A percentile compares a stretch with the other conserved stretches of the same genome.
Conservation (phyloP, 2,113 vertebrate genomes). For the Sclerurus mexicanus region DNA sequence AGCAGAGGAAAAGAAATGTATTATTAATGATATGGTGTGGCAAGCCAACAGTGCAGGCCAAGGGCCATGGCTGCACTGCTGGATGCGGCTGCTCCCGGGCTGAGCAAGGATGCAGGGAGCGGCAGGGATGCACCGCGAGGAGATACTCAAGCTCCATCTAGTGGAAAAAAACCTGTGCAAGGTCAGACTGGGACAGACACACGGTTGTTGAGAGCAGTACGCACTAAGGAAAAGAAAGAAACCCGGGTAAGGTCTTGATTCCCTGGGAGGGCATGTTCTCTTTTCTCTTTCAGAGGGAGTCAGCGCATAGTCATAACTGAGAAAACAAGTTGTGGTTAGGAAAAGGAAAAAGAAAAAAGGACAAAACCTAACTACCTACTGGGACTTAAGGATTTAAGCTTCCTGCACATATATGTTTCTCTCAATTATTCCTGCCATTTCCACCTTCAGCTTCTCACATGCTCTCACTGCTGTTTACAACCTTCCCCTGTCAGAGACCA, state of each 20-base stretch:
- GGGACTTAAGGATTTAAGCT: not conserved
- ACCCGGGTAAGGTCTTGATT: accelerated
- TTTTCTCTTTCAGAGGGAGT: not conserved
- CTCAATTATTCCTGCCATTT: not conserved
- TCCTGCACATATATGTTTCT: not conserved
- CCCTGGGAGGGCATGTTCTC: not conserved
- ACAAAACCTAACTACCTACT: not conserved
- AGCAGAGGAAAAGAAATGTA: not conserved
- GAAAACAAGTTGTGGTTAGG: not conserved
- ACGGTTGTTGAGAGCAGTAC: accelerated
- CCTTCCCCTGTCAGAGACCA: not conserved
- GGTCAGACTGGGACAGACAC: not conserved
- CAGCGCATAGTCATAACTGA: not conserved
- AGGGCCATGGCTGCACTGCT: not conserved
- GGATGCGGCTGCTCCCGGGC: not conserved
- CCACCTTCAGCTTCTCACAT: not conserved
- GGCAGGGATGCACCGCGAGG: not conserved
- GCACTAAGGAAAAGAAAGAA: not conserved
- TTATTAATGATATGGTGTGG: not conserved
- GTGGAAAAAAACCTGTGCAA: not conserved
- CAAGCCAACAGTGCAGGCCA: not conserved
- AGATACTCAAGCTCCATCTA: slow-evolving; percentile 60
- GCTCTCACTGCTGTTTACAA: not conserved
- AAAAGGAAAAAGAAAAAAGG: not conserved
- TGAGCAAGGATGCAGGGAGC: not conserved